A percentile compares a stretch with the other conserved stretches of the same genome.
These are phyloP conservation scores for Axinella damicornis DNA, from an alignment of 37 sponge, comb jelly and placozoan species.

Conservation along the genomic window DNA sequence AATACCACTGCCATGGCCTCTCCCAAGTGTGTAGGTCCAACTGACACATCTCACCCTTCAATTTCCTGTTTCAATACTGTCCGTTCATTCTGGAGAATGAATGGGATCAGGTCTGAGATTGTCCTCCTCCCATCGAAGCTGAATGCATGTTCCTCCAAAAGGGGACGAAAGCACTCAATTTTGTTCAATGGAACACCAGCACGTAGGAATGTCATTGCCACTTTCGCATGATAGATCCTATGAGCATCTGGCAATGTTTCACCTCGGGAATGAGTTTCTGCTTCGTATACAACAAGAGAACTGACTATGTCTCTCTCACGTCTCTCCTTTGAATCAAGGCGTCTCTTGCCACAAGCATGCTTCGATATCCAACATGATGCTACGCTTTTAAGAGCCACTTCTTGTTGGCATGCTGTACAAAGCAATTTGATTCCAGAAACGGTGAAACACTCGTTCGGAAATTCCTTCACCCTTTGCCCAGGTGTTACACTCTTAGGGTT, in stretches of 20 bases:
- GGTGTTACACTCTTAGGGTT: constrained; percentile 20
- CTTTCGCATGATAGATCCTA: constrained; percentile 28
- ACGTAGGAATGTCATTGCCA: constrained; percentile 14
- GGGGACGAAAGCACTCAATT: not conserved
- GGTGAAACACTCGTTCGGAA: not conserved
- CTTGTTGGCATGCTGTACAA: no score
- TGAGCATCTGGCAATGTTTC: constrained; percentile 35
- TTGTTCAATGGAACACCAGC: constrained; percentile 50
- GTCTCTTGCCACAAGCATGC: not conserved
- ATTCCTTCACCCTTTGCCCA: constrained; percentile 9
- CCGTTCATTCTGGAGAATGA: constrained; percentile 8
- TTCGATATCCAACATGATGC: no score
- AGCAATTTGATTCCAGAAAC: not conserved
- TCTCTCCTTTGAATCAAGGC: not conserved
- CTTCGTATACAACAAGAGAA: not conserved
- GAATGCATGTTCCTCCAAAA: constrained; percentile 25
- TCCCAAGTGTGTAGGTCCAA: constrained; percentile 8
- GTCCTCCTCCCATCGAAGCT: not conserved
- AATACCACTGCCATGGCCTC: no score
- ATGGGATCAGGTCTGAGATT: constrained; percentile 37
- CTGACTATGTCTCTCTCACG: constrained; percentile 30
- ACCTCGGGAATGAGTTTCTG: constrained; percentile 9
- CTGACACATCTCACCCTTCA: not conserved
- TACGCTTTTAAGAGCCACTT: no score
- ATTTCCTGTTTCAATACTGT: constrained; percentile 15